Conservation (phyloP, 2,888 invertebrate species). For the Diarsia brunnea region DNA sequence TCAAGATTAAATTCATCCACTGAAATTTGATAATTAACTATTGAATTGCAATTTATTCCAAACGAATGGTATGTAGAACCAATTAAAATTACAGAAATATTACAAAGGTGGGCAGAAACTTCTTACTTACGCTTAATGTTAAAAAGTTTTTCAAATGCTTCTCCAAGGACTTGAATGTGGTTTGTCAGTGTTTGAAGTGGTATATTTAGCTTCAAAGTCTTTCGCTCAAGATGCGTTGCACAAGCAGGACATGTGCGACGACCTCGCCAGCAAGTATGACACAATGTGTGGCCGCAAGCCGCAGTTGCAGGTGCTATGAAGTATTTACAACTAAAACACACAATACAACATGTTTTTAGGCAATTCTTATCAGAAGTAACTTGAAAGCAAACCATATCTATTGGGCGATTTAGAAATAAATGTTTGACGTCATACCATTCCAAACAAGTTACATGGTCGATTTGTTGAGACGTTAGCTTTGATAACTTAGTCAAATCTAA, state of each 20-base stretch:
- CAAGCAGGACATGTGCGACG: constrained; percentile 79
- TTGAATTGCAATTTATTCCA: neutral
- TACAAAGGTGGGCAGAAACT: neutral
- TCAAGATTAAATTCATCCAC: constrained; percentile 79
- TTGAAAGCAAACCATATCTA: neutral
- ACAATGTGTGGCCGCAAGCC: constrained; percentile 83
- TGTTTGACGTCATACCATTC: constrained; percentile 79
- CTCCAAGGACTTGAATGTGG: constrained; percentile 74
- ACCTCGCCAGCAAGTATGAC: constrained; percentile 82
- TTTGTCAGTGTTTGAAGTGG: constrained; percentile 77
- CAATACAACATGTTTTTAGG: neutral
- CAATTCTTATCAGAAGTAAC: neutral
- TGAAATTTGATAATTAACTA: constrained; percentile 69
- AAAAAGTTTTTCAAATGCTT: constrained; percentile 80
- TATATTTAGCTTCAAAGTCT: constrained; percentile 75
- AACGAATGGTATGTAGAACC: neutral
- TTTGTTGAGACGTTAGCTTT: constrained; percentile 73
- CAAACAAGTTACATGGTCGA: constrained; percentile 81
- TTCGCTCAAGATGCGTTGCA: constrained; percentile 73
- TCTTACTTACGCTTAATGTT: constrained; percentile 78
- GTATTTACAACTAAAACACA: constrained; percentile 80
- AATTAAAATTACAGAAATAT: constrained; percentile 14
- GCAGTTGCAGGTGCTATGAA: constrained; percentile 82
- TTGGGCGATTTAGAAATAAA: neutral
- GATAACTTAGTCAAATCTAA: constrained; percentile 73